Evolutionary conservation across 2,113 vertebrate species (phyloP).

Genomic region (Fukomys damarensis): DNA sequence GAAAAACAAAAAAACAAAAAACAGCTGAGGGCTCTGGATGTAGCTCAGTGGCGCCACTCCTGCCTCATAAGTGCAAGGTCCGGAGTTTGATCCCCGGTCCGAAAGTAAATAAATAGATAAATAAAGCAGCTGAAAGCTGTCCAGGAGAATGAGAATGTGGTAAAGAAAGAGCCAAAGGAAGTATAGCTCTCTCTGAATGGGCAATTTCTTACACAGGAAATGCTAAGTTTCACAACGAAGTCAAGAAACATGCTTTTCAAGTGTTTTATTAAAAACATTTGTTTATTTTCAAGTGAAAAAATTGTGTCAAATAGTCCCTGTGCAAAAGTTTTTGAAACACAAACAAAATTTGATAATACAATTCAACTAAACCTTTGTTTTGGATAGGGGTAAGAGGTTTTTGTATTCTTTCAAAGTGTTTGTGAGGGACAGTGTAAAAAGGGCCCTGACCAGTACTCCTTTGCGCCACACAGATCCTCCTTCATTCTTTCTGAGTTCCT

Average conservation of each 20-base stretch:
- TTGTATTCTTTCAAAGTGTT: constrained; percentile 16
- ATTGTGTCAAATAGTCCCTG: background rate
- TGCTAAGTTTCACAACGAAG: background rate
- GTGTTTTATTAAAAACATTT: background rate
- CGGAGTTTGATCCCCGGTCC: too few species aligned
- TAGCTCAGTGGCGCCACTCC: background rate
- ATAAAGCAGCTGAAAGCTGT: background rate
- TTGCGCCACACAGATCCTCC: background rate
- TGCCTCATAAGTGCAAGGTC: too few species aligned
- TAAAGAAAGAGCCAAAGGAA: background rate
- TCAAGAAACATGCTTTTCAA: background rate
- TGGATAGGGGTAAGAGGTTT: background rate
- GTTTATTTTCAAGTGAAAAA: constrained; percentile 42
- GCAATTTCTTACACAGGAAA: background rate
- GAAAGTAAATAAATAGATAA: too few species aligned
- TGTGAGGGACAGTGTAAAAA: background rate
- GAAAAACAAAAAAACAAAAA: background rate
- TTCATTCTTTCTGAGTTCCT: constrained; percentile 1
- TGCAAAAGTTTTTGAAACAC: background rate
- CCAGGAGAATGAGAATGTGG: background rate
- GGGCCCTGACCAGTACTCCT: background rate
- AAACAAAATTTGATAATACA: constrained; percentile 31
- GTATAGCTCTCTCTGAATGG: background rate
- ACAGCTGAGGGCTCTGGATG: too few species aligned
- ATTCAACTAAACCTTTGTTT: background rate